Evolutionary conservation across 2,888 invertebrate genomes (phyloP).

Genomic region (Volucella inflata): DNA sequence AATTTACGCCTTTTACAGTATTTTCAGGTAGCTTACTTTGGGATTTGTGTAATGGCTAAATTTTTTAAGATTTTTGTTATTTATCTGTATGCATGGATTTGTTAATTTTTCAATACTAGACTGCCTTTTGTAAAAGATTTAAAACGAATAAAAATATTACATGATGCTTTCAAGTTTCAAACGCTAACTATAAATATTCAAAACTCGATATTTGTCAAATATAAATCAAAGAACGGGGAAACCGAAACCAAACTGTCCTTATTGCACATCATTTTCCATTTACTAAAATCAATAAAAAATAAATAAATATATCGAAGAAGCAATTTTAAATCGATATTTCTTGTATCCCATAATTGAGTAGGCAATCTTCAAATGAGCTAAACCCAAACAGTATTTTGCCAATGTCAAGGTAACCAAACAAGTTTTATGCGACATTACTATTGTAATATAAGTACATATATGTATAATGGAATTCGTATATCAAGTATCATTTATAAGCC

Average conservation of each 20-base stretch:
- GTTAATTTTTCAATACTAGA: too few species aligned
- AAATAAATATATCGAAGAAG: neutral
- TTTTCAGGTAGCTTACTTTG: too few species aligned
- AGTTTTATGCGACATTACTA: slow-evolving; percentile 36
- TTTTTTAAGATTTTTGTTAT: too few species aligned
- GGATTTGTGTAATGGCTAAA: too few species aligned
- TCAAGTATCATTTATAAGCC: neutral
- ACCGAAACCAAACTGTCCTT: too few species aligned
- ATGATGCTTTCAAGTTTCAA: too few species aligned
- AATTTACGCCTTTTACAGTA: too few species aligned
- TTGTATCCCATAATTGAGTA: slow-evolving; percentile 25
- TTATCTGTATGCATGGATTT: too few species aligned
- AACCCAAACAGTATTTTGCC: slow-evolving; percentile 20
- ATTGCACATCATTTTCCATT: slow-evolving; percentile 36
- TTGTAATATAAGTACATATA: slow-evolving; percentile 16
- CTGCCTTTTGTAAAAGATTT: too few species aligned
- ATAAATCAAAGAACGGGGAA: neutral
- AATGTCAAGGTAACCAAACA: slow-evolving; percentile 65
- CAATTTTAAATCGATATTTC: slow-evolving; percentile 25
- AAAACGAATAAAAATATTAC: too few species aligned
- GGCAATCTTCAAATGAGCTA: slow-evolving; percentile 6
- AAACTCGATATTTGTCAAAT: too few species aligned
- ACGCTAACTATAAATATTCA: too few species aligned
- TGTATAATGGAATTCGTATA: slow-evolving; percentile 17
- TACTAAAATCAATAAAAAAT: slow-evolving; percentile 40